These are phyloP conservation scores for Mesocentrotus franciscanus DNA, from an alignment of 53 echinoderm and acorn worm genomes.

Conservation along the genomic window DNA sequence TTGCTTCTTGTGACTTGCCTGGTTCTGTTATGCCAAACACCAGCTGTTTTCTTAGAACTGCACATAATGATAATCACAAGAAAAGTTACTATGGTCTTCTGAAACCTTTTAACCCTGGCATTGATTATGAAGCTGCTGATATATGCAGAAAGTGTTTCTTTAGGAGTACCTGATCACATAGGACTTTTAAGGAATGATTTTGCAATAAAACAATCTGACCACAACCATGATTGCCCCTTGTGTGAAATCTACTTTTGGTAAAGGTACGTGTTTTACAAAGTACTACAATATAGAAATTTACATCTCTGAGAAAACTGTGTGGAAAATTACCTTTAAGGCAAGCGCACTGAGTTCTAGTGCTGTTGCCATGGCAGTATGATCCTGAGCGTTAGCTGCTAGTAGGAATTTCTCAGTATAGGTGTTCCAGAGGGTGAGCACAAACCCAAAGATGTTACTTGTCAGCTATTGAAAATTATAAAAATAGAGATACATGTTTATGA, in stretches of 20 bases:
- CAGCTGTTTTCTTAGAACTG: conserved; percentile 94
- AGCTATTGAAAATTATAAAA: conserved; percentile 63
- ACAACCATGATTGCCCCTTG: too few species aligned
- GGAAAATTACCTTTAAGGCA: conserved; percentile 81
- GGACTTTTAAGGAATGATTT: too few species aligned
- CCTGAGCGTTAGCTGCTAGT: conserved; percentile 70
- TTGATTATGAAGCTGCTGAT: too few species aligned
- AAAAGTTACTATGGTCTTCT: too few species aligned
- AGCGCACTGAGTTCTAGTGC: conserved; percentile 84
- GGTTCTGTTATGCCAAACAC: conserved; percentile 88
- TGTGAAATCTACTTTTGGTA: too few species aligned
- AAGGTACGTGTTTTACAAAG: neutral
- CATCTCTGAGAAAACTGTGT: neutral
- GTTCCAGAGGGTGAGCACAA: conserved; percentile 91
- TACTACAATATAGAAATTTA: neutral
- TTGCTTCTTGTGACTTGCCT: conserved; percentile 83
- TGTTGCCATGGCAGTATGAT: conserved; percentile 75
- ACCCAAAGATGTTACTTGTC: conserved; percentile 83
- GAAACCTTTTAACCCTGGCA: too few species aligned
- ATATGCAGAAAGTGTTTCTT: too few species aligned
- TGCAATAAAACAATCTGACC: too few species aligned
- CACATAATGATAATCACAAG: neutral
- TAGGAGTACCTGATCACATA: too few species aligned
- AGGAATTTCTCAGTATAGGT: conserved; percentile 81
- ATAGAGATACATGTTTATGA: neutral